Evolutionary conservation across 2,797 vertebrate genomes (phyloP).

Genomic region (Cottoperca gobio): DNA sequence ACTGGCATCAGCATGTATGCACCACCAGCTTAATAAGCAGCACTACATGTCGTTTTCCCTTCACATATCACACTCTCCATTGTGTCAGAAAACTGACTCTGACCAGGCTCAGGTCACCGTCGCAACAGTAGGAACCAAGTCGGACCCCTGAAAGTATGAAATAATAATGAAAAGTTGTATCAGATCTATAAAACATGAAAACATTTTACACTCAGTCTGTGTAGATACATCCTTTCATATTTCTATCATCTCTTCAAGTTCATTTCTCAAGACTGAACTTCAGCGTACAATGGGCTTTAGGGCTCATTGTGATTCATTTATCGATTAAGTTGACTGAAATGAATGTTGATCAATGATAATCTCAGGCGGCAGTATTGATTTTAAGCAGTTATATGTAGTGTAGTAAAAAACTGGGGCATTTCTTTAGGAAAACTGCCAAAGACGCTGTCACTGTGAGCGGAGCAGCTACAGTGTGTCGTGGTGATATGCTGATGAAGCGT

Average conservation of each 20-base stretch:
- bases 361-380: constrained; percentile 5
- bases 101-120: background rate
- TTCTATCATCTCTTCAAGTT: background rate
- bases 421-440: background rate
- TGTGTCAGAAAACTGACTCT: background rate
- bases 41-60: background rate
- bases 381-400: background rate
- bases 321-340: background rate
- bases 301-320: background rate
- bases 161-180: background rate
- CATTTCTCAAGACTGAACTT: no score
- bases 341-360: background rate
- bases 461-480: constrained; percentile 1
- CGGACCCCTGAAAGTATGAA: background rate
- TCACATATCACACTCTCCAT: background rate
- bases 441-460: background rate
- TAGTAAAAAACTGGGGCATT: background rate
- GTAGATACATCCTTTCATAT: background rate
- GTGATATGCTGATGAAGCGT: background rate
- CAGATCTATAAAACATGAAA: background rate
- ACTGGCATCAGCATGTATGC: background rate
- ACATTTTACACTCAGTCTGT: background rate
- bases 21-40: background rate
- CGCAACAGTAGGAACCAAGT: background rate
- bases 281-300: background rate